phyloP scores from a whole-genome alignment of 1,140 invertebrate species.

The Drosophila miranda region DNA sequence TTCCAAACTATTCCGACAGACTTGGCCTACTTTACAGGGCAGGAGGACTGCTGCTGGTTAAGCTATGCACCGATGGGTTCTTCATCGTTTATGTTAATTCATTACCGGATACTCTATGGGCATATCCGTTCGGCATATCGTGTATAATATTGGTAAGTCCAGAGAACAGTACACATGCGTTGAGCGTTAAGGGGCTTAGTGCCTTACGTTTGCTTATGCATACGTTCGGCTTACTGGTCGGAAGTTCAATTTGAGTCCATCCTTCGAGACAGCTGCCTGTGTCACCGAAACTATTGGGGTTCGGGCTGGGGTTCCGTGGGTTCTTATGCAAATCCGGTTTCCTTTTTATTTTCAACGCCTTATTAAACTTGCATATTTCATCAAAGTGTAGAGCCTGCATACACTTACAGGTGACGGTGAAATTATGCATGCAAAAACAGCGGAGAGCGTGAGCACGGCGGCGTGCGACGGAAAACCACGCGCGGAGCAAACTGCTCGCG shows the following conservation, averaged over 20 bases:
- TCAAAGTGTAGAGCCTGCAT: constrained; percentile 73
- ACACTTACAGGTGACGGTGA: constrained; percentile 58
- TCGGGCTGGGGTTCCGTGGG: neutral
- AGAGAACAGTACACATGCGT: constrained; percentile 11
- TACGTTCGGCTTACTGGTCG: constrained; percentile 11
- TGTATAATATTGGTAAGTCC: constrained; percentile 85
- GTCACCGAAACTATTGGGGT: constrained; percentile 53
- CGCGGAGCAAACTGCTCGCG: neutral
- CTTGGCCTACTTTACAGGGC: constrained; percentile 85
- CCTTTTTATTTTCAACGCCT: constrained; percentile 24
- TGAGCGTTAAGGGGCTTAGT: constrained; percentile 28
- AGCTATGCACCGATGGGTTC: constrained; percentile 84
- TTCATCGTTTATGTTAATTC: constrained; percentile 86
- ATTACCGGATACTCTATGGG: constrained; percentile 83
- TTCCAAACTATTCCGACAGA: constrained; percentile 73
- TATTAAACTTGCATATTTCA: constrained; percentile 66
- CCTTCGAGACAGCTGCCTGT: neutral
- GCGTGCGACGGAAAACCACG: constrained; percentile 8
- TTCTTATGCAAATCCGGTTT: constrained; percentile 63
- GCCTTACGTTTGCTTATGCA: no score
- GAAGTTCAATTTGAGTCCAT: constrained; percentile 33
- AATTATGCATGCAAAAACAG: constrained; percentile 78
- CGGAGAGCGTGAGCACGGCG: constrained; percentile 37
- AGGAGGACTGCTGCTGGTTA: constrained; percentile 84
- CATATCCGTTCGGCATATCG: constrained; percentile 85